phyloP scores from a whole-genome alignment of 37 sponge, comb jelly and placozoan genomes.

The Spongilla lacustris region DNA sequence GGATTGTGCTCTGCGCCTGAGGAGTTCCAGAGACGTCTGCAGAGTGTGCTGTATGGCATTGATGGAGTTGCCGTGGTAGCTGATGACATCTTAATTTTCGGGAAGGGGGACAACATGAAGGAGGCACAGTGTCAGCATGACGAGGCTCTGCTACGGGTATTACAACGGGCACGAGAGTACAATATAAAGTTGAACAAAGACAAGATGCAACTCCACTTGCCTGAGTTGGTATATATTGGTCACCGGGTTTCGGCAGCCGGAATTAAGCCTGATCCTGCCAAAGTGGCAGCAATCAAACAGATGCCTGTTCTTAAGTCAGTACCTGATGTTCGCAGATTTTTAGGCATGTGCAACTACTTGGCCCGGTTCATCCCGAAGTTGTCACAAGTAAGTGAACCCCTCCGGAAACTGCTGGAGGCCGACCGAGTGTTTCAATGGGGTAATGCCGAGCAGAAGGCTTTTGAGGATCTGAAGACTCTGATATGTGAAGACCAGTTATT shows the following conservation, averaged over 20 bases:
- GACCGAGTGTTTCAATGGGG: constrained; percentile 1
- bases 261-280: constrained; percentile 20
- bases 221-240: constrained; percentile 8
- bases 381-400: not conserved
- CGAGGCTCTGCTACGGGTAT: not conserved
- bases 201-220: not conserved
- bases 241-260: not conserved
- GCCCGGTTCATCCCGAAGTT: constrained; percentile 1
- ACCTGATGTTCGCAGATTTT: not conserved
- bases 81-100: constrained; percentile 47
- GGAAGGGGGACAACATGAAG: constrained; percentile 2
- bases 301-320: constrained; percentile 6
- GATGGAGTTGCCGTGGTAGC: constrained; percentile 30
- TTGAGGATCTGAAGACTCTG: not conserved
- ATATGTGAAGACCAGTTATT: not conserved
- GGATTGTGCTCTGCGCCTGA: constrained; percentile 36
- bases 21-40: constrained; percentile 28
- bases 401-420: not conserved
- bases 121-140: constrained; percentile 11
- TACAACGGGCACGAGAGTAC: constrained; percentile 11
- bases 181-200: not conserved
- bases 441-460: not conserved
- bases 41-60: not conserved
- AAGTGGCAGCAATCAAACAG: constrained; percentile 16
- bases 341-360: constrained; percentile 1